These are phyloP conservation scores for Bufotes viridis DNA, from an alignment of 2,797 vertebrate genomes.

Conservation along the genomic window DNA sequence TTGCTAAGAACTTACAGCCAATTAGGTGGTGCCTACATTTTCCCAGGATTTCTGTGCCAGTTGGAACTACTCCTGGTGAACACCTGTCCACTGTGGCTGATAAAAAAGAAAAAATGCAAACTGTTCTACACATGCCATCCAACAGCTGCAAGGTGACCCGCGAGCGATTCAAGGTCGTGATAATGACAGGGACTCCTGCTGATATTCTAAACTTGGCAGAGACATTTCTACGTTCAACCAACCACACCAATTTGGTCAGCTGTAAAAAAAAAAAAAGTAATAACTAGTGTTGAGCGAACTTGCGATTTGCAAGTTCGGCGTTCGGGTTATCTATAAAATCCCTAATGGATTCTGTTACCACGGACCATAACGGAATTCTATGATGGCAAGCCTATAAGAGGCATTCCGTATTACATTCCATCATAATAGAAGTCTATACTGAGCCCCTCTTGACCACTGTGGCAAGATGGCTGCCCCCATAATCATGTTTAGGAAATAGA, in stretches of 20 bases:
- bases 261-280: not conserved
- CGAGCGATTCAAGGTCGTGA: conserved; percentile 32
- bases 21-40: conserved; percentile 37
- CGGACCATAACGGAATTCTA: too few relatives aligned
- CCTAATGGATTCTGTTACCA: too few relatives aligned
- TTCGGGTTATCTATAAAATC: too few relatives aligned
- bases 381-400: too few relatives aligned
- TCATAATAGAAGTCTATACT: too few relatives aligned
- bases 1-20: not conserved
- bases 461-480: too few relatives aligned
- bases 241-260: not conserved
- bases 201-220: conserved; percentile 35
- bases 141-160: conserved; percentile 60
- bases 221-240: not conserved
- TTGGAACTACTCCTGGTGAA: conserved; percentile 46
- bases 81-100: conserved; percentile 43
- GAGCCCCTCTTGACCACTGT: too few relatives aligned
- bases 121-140: conserved; percentile 36
- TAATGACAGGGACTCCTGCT: conserved; percentile 4
- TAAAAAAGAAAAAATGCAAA: conserved; percentile 28
- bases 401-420: too few relatives aligned
- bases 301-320: too few relatives aligned
- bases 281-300: too few relatives aligned
- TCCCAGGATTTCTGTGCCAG: conserved; percentile 32
- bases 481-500: too few relatives aligned